A percentile compares a stretch with the other conserved stretches of the same genome.
Conservation (phyloP, 2,113 vertebrate species). For the Chionis minor region DNA sequence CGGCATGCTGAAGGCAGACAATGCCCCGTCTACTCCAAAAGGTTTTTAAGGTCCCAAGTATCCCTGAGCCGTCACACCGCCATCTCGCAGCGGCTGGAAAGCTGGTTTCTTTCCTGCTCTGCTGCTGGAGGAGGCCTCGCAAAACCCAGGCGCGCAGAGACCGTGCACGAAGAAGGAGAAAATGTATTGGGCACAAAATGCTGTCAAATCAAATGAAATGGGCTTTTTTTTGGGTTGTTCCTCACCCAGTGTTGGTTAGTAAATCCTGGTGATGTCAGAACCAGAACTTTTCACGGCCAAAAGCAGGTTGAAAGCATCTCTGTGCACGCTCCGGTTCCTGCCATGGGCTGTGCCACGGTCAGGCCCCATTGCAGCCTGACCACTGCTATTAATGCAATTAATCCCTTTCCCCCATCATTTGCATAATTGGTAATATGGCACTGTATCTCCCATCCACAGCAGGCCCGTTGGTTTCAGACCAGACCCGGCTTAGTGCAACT, state of each 20-base stretch:
- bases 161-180: not conserved
- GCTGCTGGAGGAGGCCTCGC: not conserved
- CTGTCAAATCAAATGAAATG: not conserved
- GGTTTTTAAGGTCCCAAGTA: not conserved
- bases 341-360: not conserved
- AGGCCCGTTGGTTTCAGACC: not conserved
- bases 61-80: not conserved
- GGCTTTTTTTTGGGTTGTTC: not conserved
- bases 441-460: not conserved
- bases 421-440: not conserved
- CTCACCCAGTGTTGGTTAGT: not conserved
- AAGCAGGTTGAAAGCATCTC: not conserved
- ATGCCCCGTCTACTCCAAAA: not conserved
- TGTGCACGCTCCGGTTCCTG: not conserved
- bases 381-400: not conserved
- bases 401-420: not conserved
- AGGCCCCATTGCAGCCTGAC: rapidly evolving
- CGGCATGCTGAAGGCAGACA: not conserved
- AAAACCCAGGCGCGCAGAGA: not conserved
- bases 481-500: rapidly evolving
- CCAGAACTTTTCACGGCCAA: not conserved
- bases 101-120: not conserved
- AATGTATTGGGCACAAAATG: not conserved
- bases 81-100: not conserved
- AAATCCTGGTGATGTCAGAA: not conserved